Percentiles rank a stretch among this genome's conserved stretches.
phyloP scores from a whole-genome alignment of 2,113 vertebrate species.

The Promerops cafer region DNA sequence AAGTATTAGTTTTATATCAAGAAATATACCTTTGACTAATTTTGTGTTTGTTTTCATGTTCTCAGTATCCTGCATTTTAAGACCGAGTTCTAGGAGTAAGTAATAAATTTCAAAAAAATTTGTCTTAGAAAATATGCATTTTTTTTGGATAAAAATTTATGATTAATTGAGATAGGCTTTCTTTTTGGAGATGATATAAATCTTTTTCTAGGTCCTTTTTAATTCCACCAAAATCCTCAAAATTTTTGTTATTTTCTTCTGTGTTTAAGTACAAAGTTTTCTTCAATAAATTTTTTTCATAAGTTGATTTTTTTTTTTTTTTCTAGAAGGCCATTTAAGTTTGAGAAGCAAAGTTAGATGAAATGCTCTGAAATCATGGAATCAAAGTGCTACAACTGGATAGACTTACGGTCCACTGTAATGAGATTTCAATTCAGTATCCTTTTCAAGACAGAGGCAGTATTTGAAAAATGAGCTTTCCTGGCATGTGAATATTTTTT shows the following conservation, averaged over 20 bases:
- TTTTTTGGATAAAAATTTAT: background rate
- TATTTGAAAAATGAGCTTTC: slow-evolving; percentile 4
- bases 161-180: background rate
- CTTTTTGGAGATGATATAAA: background rate
- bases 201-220: background rate
- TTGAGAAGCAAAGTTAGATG: background rate
- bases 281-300: background rate
- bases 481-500: background rate
- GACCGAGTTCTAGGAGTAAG: background rate
- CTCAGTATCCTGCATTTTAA: background rate
- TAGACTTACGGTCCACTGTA: background rate
- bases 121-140: background rate
- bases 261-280: background rate
- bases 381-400: background rate
- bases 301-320: background rate
- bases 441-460: background rate
- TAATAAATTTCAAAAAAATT: background rate
- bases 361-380: background rate
- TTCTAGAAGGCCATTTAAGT: background rate
- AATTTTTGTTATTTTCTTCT: background rate
- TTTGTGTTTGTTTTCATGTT: background rate
- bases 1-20: background rate
- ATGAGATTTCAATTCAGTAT: background rate
- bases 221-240: background rate
- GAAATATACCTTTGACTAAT: background rate